Base-by-base conservation (phyloP, 2,113 vertebrate species). In the Isichthys henryi region DNA sequence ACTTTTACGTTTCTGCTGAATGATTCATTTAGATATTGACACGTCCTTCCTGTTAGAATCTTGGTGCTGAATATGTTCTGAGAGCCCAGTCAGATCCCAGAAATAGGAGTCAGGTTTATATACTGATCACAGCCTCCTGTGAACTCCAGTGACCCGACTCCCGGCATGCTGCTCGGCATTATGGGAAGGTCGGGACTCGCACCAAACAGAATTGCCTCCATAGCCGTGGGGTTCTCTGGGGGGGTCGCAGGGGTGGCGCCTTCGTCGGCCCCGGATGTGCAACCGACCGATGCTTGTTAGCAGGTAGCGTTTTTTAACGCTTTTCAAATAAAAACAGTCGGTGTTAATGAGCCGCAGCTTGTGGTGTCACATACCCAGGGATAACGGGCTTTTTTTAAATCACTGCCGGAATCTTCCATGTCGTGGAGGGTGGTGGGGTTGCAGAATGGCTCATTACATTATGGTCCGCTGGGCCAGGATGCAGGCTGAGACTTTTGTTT, bases 41-140 rank as follows among this genome's bases (percentile, higher is more conserved):
- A 45, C 62, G 27, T 35, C 66, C 53, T 87, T 48, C 84, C 53
- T 39, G 35, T 70, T 62, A 53, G 27, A 45, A 62, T 58, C 50
- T 53, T 21, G 43, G 21, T 46, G n/a, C 66, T n/a, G 85, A 8
- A 19, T 77, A 45, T 5, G 23, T 48, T 48, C 84, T 27, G 89
- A 74, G 27, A 56, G 66, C 49, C 39, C 84, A 90, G 56, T 90
- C 83, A 77, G 85, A 90, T 77, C 89, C 46, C 19, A 86, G 52
- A 19, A 31, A 21, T 39, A 13, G 13, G 2, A 66, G n/a, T 17
- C 17, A 17, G 87, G 23, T 21, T 39, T 66, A 10, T 39, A 19
- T 39, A 21, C 43, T 21, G 39, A 10, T 15, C 56, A 17, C 0
- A 6, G 17, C 85, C 31, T 87, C 46, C n/a, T 10, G 84, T 86